Evolutionary conservation across 2,888 invertebrate species (phyloP), one percentile per base, ranked within the genome.

Genomic region (Rhaphigaster nebulosa): DNA sequence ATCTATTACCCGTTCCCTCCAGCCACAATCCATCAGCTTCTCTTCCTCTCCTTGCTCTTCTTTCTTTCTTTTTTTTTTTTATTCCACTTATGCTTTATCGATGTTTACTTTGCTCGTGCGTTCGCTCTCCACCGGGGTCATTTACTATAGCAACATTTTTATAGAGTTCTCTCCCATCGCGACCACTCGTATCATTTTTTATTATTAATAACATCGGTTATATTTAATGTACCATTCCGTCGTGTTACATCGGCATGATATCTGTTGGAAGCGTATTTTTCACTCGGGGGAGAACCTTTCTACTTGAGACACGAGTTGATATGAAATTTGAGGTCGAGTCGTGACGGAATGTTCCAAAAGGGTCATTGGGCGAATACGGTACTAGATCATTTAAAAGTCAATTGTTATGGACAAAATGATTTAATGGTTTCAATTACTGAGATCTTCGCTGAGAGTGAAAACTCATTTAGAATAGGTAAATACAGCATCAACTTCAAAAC

Each of bases 1-100:
- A 92, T 92, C 92, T 92, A 92, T 92, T 92, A 92, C 91, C 91
- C 90, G 84, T 87, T 45, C 90, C 91, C 91, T 50, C 80, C 56
- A 91, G 91, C 90, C 38, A 60, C 88, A 84, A 91, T 91, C 91
- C 91, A 91, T 91, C 91, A 91, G 90, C 84, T 90, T 41, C 91
- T 91, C 91, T 90, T 89, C 89, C 91, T 41, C 56, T 84, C 76
- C 87, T 88, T 80, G 23, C 87, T 54, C 54, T 50, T 80, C 41
- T 54, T 60, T 88, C 60, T 60, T 38, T 54, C 54, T 60, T 65
- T 54, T 52, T 26, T 54, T 34, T 54, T 26, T 88, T n/a, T 88
- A 88, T 84, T 84, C 84, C 88, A 88, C 54, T 88, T 88, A 88
- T 88, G 88, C 88, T 88, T 88, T 88, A 88, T 88, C 88, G 56